Evolutionary conservation across 1,140 invertebrate species (phyloP).

Genomic region (Microvelia longipes): DNA sequence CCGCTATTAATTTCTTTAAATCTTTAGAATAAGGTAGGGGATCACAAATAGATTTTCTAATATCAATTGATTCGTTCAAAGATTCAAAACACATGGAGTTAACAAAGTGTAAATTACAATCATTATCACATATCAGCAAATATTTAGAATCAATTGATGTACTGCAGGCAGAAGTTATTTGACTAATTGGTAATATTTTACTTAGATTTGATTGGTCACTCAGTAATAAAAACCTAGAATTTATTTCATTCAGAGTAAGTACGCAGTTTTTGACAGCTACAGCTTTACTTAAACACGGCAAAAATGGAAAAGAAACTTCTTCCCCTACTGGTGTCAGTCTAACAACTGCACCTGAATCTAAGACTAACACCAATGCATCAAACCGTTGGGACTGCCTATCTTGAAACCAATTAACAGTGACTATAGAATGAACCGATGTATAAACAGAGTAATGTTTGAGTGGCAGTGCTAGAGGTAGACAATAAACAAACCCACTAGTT

Average conservation of each 20-base stretch:
- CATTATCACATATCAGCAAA: neutral
- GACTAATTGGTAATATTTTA: neutral
- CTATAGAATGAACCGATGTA: neutral
- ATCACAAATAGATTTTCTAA: neutral
- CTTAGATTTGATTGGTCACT: neutral
- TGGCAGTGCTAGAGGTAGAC: neutral
- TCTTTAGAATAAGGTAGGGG: neutral
- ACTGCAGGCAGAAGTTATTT: neutral
- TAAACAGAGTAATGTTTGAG: neutral
- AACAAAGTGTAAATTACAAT: neutral
- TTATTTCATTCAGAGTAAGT: neutral
- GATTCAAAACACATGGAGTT: neutral
- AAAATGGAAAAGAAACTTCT: neutral
- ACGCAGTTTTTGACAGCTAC: neutral
- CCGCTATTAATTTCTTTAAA: neutral
- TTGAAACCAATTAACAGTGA: neutral
- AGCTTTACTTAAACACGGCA: neutral
- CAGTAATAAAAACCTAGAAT: neutral
- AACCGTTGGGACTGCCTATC: neutral
- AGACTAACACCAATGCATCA: neutral
- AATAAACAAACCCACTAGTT: neutral
- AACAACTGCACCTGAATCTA: neutral
- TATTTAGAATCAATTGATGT: neutral
- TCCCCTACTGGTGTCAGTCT: neutral
- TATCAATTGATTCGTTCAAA: neutral